Percentiles rank a stretch among this genome's conserved stretches.
Conservation (phyloP, 1,140 invertebrate species). For the Cephus cinctus region DNA sequence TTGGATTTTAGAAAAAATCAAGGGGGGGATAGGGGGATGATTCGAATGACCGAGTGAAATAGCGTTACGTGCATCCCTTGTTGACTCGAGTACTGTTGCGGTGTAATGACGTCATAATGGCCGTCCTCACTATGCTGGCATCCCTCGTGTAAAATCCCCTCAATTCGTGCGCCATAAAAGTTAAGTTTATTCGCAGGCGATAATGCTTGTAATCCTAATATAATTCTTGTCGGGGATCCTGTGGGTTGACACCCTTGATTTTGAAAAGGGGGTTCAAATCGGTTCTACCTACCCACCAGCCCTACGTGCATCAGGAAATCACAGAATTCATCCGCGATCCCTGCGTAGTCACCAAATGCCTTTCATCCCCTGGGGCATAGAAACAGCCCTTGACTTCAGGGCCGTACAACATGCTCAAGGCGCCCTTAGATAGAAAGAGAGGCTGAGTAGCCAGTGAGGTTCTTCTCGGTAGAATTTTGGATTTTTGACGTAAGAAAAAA, state of each 20-base stretch:
- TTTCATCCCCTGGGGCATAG: no score
- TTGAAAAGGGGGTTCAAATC: no score
- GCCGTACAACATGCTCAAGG: background rate
- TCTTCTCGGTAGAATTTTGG: constrained; percentile 2
- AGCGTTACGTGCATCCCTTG: no score
- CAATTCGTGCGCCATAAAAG: constrained; percentile 49
- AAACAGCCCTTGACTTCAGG: background rate
- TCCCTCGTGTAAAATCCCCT: constrained; percentile 19
- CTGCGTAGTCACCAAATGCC: constrained; percentile 24
- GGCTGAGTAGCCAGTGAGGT: background rate
- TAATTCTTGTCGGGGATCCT: constrained; percentile 52
- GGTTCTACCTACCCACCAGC: no score
- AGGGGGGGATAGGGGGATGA: no score
- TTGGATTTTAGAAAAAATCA: no score
- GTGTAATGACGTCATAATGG: no score
- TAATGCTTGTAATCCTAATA: constrained; percentile 58
- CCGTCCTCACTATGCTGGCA: no score
- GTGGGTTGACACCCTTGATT: no score
- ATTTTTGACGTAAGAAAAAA: constrained; percentile 1
- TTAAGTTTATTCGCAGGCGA: constrained; percentile 53
- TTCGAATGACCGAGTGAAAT: no score
- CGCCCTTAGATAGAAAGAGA: background rate
- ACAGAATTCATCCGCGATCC: constrained; percentile 30
- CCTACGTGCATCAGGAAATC: constrained; percentile 32
- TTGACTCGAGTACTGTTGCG: no score